Base-by-base conservation (phyloP, 2,797 vertebrate genomes). In the Acanthiza pusilla region DNA sequence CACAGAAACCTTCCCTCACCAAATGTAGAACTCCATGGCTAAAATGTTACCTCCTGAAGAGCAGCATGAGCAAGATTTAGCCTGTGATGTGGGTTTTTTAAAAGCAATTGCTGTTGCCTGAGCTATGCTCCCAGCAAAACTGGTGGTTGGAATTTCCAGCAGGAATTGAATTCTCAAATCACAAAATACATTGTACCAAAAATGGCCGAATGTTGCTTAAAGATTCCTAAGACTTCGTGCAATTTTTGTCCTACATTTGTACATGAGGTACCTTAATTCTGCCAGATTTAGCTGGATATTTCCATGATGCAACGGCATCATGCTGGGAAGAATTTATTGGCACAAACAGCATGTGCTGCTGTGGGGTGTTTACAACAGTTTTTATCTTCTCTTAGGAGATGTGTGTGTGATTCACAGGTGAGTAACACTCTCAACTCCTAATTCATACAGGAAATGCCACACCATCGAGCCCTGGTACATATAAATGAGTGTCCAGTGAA, bases 401-500 rank as follows among this genome's bases (percentile, higher is more conserved):
- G 11, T 26, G 20, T 16, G 2, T 70, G 77, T 27, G 45, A 68
- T 43, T 48, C 54, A 19, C 47, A 43, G 51, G 54, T 27, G 63
- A 72, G 53, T 57, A 45, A 54, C 0, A 0, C 34, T 38, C 63
- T 55, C 34, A 14, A 0, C 47, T 51, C 78, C 19, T 21, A 6
- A 22, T 66, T 93, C 32, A 15, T 19, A 3, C 17, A 21, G 55
- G 23, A 66, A 89, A 43, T 25, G 47, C 22, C 38, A 30, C 80
- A 21, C 42, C 34, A 16, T 19, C 3, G 0, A 61, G 48, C 78
- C 43, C 60, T 26, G 57, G 27, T 25, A 4, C 5, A 1, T 34
- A 3, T 2, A 2, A 17, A 7, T n/a, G 19, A 16, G 5, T 5
- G 63, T 42, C 66, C 60, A 32, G 9, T 38, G 38, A 18, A 26